Conservation (phyloP, 2,113 vertebrate genomes). For the Beaufortia kweichowensis region DNA sequence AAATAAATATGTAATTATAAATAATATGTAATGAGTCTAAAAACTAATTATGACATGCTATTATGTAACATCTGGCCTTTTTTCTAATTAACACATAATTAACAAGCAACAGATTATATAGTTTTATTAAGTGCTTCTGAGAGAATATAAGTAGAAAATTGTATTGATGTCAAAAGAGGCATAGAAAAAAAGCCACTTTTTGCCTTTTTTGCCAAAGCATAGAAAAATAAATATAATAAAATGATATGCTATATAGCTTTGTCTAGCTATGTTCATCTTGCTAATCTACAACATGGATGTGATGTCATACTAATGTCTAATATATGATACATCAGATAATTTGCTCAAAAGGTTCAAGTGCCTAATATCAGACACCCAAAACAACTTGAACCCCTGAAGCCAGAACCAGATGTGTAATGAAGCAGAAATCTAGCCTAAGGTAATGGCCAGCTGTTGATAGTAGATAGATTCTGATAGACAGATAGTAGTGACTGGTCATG, state of each 20-base stretch:
- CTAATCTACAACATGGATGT: conserved; percentile 10
- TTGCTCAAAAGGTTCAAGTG: conserved; percentile 29
- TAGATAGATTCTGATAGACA: conserved; percentile 49
- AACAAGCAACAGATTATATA: background rate
- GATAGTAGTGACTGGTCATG: conserved; percentile 45
- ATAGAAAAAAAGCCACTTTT: too few relatives aligned
- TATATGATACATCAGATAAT: conserved; percentile 44
- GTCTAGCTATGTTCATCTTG: background rate
- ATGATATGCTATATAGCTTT: too few relatives aligned
- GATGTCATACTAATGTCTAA: background rate
- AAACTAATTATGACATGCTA: background rate
- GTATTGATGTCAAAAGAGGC: too few relatives aligned
- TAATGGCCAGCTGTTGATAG: conserved; percentile 53
- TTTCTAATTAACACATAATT: conserved; percentile 11
- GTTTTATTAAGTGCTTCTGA: background rate
- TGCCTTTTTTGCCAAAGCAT: too few relatives aligned
- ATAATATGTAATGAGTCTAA: background rate
- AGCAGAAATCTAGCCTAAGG: conserved; percentile 51
- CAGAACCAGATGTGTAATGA: conserved; percentile 51
- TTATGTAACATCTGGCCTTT: conserved; percentile 22
- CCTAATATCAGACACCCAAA: conserved; percentile 41
- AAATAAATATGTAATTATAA: background rate
- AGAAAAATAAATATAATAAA: too few relatives aligned
- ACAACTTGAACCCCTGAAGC: conserved; percentile 39
- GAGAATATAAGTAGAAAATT: background rate